These are phyloP conservation scores for Chirona hameri DNA, from an alignment of 2,888 invertebrate genomes.

Conservation along the genomic window DNA sequence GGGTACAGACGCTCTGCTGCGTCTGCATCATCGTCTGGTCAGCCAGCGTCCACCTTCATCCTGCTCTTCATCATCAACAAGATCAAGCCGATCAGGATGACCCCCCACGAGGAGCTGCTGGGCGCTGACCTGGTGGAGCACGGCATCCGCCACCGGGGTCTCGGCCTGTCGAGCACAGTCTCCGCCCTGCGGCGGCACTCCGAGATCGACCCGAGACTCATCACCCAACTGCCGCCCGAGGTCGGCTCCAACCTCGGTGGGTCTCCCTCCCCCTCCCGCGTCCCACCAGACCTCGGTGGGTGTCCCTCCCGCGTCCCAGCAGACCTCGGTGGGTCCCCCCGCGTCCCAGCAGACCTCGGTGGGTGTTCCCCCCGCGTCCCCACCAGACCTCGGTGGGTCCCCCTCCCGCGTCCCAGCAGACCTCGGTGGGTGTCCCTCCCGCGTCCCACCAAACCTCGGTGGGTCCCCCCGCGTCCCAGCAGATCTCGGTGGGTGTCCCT, in stretches of 20 bases:
- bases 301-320: too few species aligned
- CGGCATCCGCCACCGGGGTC: conserved; percentile 61
- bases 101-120: conserved; percentile 74
- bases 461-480: too few species aligned
- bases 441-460: too few species aligned
- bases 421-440: too few species aligned
- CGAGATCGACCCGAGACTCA: background rate
- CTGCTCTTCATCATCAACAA: conserved; percentile 72
- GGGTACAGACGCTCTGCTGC: conserved; percentile 71
- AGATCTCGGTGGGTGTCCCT: too few species aligned
- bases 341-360: background rate
- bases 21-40: conserved; percentile 73
- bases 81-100: conserved; percentile 78
- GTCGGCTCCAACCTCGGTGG: conserved; percentile 27
- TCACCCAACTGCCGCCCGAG: background rate
- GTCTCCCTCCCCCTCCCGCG: background rate
- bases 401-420: too few species aligned
- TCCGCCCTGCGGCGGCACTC: conserved; percentile 43
- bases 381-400: too few species aligned
- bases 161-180: conserved; percentile 46
- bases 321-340: background rate
- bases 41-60: conserved; percentile 62
- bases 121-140: conserved; percentile 90
- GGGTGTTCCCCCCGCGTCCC: background rate
- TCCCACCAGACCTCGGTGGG: too few species aligned